A percentile compares a stretch with the other conserved stretches of the same genome.
phyloP scores from a whole-genome alignment of 2,113 vertebrate genomes.

The Rhinogobius similis region DNA sequence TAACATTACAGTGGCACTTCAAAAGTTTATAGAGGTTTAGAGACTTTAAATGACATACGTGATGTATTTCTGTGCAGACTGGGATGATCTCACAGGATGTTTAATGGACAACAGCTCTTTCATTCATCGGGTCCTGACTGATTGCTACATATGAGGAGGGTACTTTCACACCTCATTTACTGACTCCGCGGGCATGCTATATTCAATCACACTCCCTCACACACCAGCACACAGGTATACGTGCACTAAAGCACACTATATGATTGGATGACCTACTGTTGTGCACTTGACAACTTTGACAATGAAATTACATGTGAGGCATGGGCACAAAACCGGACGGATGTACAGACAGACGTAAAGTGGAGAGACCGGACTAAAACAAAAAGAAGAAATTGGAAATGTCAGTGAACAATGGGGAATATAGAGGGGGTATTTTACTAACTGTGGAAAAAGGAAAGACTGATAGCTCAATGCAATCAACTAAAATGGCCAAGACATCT shows the following conservation, averaged over 20 bases:
- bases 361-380: neutral
- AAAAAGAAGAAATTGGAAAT: neutral
- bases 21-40: neutral
- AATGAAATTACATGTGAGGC: conserved; percentile 13
- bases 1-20: neutral
- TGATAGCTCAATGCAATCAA: conserved; percentile 69
- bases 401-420: conserved; percentile 21
- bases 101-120: conserved; percentile 50
- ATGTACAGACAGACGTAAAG: neutral
- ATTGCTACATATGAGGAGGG: conserved; percentile 42
- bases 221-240: conserved; percentile 1
- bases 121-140: conserved; percentile 56
- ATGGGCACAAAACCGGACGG: neutral
- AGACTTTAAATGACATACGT: conserved; percentile 17
- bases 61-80: conserved; percentile 30
- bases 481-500: conserved; percentile 73
- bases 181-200: conserved; percentile 38
- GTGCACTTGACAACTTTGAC: conserved; percentile 21
- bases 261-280: conserved; percentile 22
- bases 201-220: conserved; percentile 43
- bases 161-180: conserved; percentile 70
- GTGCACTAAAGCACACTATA: conserved; percentile 9
- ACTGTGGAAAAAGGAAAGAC: conserved; percentile 44
- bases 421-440: conserved; percentile 36
- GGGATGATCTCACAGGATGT: conserved; percentile 34